These are phyloP conservation scores for Protobothrops flavoviridis DNA, from an alignment of 2,113 vertebrate genomes.

Conservation along the genomic window DNA sequence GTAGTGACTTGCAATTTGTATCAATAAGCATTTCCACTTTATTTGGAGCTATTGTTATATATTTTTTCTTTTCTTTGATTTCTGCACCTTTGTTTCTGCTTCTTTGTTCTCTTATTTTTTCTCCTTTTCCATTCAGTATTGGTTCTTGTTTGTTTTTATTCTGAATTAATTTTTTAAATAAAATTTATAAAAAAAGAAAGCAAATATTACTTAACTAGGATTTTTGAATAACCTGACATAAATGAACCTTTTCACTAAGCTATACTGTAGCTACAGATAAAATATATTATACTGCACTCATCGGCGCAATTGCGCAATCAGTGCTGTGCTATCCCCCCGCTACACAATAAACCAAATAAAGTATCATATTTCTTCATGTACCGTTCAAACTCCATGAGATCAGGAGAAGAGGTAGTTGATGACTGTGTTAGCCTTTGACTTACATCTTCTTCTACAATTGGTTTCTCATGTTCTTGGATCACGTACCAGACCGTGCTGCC, in stretches of 20 bases:
- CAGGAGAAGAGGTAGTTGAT: constrained; percentile 43
- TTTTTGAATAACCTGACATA: neutral
- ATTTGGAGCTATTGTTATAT: neutral
- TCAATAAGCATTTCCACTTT: neutral
- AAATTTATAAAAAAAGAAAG: neutral
- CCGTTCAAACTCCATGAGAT: constrained; percentile 81
- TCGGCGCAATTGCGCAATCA: too few relatives aligned
- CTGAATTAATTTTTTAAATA: neutral
- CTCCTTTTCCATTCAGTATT: neutral
- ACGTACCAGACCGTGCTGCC: constrained; percentile 34
- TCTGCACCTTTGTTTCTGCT: neutral
- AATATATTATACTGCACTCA: too few relatives aligned
- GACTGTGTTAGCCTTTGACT: constrained; percentile 36
- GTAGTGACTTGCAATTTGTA: neutral
- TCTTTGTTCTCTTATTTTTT: neutral
- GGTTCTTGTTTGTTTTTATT: neutral
- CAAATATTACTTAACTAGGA: neutral
- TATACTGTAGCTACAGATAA: neutral
- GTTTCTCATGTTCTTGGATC: constrained; percentile 50
- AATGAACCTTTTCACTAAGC: neutral
- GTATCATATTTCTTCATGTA: constrained; percentile 43
- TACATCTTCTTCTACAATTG: constrained; percentile 43
- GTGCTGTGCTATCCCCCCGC: too few relatives aligned
- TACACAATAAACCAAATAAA: neutral
- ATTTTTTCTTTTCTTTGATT: neutral